These are phyloP conservation scores for Melipona bicolor DNA, from an alignment of 2,888 invertebrate species.

Conservation along the genomic window DNA sequence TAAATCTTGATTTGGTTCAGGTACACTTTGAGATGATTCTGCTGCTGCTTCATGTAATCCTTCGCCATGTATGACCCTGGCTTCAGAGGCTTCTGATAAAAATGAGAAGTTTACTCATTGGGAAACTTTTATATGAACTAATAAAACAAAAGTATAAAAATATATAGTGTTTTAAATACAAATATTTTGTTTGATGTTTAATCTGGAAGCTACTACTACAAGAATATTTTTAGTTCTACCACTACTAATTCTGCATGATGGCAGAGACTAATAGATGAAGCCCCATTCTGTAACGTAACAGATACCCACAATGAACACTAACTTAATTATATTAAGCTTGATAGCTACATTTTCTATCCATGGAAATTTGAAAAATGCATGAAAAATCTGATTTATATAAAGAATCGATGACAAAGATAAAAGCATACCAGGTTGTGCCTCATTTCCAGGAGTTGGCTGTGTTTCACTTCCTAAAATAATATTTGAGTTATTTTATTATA, in stretches of 20 bases:
- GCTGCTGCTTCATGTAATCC: conserved; percentile 74
- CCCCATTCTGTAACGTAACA: conserved; percentile 80
- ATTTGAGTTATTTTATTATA: conserved; percentile 1
- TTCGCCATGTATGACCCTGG: conserved; percentile 77
- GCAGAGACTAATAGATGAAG: conserved; percentile 77
- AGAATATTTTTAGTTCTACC: conserved; percentile 44
- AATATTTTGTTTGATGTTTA: conserved; percentile 7
- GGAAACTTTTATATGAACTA: background rate
- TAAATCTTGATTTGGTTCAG: conserved; percentile 77
- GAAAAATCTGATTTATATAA: conserved; percentile 3
- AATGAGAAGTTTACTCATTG: conserved; percentile 27
- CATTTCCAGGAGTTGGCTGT: conserved; percentile 76
- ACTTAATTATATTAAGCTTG: conserved; percentile 79
- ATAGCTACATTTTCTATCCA: conserved; percentile 68
- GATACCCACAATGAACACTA: conserved; percentile 77
- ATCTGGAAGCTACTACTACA: conserved; percentile 43
- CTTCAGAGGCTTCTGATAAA: conserved; percentile 77
- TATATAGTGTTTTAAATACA: conserved; percentile 8
- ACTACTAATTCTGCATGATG: conserved; percentile 63
- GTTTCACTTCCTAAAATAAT: conserved; percentile 77
- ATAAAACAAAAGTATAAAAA: conserved; percentile 9
- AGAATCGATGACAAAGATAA: conserved; percentile 48
- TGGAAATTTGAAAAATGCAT: conserved; percentile 25
- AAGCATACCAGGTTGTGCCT: conserved; percentile 78
- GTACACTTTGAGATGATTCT: conserved; percentile 72